Conservation (phyloP, 2,113 vertebrate genomes). For the Larimichthys crocea region DNA sequence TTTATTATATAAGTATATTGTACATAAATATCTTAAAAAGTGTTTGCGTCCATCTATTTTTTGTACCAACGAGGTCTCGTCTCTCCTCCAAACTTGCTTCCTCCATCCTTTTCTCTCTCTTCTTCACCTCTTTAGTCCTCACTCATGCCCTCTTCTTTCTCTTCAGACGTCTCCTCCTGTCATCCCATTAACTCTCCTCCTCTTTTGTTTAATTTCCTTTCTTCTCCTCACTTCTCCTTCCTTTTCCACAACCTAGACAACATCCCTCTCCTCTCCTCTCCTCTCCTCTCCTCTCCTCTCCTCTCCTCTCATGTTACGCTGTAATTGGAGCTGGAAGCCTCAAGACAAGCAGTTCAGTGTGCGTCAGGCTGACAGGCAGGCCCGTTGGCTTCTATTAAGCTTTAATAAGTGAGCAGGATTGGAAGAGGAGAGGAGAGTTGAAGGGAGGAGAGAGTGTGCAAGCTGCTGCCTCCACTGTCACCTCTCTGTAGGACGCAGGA, state of each 20-base stretch:
- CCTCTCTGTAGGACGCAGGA: conserved; percentile 22
- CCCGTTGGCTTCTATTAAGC: conserved; percentile 78
- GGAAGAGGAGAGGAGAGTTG: conserved; percentile 55
- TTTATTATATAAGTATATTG: background rate
- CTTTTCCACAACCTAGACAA: background rate
- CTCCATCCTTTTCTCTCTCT: background rate
- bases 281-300: background rate
- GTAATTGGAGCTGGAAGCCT: conserved; percentile 81
- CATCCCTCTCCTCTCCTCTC: background rate
- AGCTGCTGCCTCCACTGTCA: conserved; percentile 50
- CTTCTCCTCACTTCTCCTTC: background rate
- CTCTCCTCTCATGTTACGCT: conserved; percentile 53
- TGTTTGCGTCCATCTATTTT: background rate
- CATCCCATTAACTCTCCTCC: background rate
- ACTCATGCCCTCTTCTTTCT: background rate
- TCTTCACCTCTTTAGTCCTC: conserved; percentile 38
- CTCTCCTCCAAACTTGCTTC: background rate
- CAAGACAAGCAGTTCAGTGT: conserved; percentile 66
- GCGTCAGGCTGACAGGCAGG: conserved; percentile 70
- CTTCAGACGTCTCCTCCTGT: background rate
- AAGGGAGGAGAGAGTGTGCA: conserved; percentile 45
- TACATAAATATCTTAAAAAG: conserved; percentile 3
- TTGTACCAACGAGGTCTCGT: background rate
- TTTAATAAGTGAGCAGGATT: conserved; percentile 76
- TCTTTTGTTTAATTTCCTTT: background rate